Conservation (phyloP, 2,797 vertebrate genomes). For the Phoxinus dragarum region DNA sequence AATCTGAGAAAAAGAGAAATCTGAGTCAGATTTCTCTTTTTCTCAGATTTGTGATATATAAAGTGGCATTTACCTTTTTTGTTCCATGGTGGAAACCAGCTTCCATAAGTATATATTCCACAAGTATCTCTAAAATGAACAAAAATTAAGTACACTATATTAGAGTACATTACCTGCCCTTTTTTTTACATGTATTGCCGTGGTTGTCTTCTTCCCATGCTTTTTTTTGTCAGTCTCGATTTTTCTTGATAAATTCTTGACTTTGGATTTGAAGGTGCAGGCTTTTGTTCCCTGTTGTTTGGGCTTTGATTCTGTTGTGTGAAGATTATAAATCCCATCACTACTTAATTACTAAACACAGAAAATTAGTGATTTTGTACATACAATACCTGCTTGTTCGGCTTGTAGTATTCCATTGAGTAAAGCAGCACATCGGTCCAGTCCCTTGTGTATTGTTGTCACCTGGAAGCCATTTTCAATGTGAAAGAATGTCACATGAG, state of each 20-base stretch:
- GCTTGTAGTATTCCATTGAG: slow-evolving; percentile 83
- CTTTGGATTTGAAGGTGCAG: slow-evolving; percentile 59
- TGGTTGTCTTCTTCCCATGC: slow-evolving; percentile 68
- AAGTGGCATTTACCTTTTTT: neutral
- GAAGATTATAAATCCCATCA: neutral
- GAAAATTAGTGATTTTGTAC: neutral
- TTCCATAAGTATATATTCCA: neutral
- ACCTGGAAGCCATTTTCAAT: slow-evolving; percentile 72
- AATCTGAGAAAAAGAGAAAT: too few species aligned
- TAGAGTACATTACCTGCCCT: slow-evolving; percentile 75
- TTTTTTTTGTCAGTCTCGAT: slow-evolving; percentile 73
- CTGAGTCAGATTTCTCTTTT: too few species aligned
- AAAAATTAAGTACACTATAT: neutral
- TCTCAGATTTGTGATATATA: neutral
- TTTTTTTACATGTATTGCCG: slow-evolving; percentile 63
- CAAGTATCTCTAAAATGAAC: neutral
- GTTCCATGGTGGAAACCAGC: neutral
- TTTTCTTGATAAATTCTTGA: slow-evolving; percentile 69
- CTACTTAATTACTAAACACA: neutral
- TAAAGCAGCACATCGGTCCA: slow-evolving; percentile 88
- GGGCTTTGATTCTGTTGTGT: slow-evolving; percentile 67
- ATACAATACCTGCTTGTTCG: slow-evolving; percentile 78
- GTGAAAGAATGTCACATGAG: neutral
- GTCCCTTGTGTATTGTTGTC: slow-evolving; percentile 75
- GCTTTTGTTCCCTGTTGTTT: slow-evolving; percentile 63